Conservation (phyloP, 2,113 vertebrate genomes). For the Amblyornis subalaris region DNA sequence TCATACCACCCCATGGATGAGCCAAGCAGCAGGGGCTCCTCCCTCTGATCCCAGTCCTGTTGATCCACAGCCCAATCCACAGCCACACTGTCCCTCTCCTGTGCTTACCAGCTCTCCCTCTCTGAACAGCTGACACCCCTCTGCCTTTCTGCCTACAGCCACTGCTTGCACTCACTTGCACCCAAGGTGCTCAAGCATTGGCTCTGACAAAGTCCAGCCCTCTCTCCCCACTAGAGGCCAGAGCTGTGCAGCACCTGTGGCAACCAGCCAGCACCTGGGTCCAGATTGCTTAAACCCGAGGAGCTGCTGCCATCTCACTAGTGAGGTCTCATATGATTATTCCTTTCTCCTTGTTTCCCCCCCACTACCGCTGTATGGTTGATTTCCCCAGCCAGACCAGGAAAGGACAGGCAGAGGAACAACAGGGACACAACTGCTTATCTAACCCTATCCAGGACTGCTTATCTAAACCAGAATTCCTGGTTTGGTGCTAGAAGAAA, state of each 20-base stretch:
- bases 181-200: neutral
- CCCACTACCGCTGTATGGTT: neutral
- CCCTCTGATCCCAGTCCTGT: rapidly evolving
- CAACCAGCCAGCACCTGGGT: neutral
- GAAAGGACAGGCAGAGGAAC: neutral
- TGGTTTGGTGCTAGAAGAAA: neutral
- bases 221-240: neutral
- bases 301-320: neutral
- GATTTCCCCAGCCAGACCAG: neutral
- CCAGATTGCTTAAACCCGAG: neutral
- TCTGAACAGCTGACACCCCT: neutral
- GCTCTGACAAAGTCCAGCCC: neutral
- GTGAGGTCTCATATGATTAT: rapidly evolving
- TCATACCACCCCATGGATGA: neutral
- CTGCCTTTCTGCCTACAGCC: neutral
- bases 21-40: neutral
- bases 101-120: neutral
- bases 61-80: neutral
- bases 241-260: neutral
- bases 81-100: neutral
- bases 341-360: neutral
- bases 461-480: neutral
- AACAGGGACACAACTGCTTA: neutral
- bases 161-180: neutral
- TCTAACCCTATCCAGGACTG: neutral